phyloP scores from a whole-genome alignment of 2,797 vertebrate genomes.

The Yasuhikotakia modesta region DNA sequence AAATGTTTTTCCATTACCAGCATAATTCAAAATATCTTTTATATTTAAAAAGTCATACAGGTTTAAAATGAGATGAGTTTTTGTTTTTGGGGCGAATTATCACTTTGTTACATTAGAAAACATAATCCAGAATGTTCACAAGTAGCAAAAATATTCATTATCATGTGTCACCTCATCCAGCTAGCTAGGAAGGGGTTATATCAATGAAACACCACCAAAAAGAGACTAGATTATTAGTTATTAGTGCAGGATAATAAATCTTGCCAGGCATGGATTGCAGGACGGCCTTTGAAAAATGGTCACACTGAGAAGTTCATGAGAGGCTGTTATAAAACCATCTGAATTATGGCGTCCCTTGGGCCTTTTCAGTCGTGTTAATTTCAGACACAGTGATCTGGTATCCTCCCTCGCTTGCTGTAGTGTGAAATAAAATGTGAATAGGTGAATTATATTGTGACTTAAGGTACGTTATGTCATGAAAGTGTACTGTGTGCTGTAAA shows the following conservation, averaged over 20 bases:
- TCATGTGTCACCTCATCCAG: slow-evolving; percentile 49
- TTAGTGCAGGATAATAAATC: slow-evolving; percentile 81
- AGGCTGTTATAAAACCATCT: slow-evolving; percentile 73
- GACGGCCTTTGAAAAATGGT: slow-evolving; percentile 76
- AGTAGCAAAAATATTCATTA: slow-evolving; percentile 70
- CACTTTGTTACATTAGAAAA: slow-evolving; percentile 19
- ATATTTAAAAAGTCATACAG: too few species aligned
- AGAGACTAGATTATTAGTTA: slow-evolving; percentile 72
- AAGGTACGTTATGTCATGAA: slow-evolving; percentile 20
- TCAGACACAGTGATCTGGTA: slow-evolving; percentile 41
- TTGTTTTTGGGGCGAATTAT: too few species aligned
- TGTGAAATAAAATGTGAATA: slow-evolving; percentile 39
- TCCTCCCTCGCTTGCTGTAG: slow-evolving; percentile 38
- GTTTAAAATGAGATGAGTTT: too few species aligned
- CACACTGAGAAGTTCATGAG: slow-evolving; percentile 74
- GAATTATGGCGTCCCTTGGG: slow-evolving; percentile 71
- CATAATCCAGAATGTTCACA: slow-evolving; percentile 34
- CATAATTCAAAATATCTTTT: too few species aligned
- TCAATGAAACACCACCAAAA: slow-evolving; percentile 57
- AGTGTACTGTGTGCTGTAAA: slow-evolving; percentile 21
- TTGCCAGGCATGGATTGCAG: slow-evolving; percentile 71
- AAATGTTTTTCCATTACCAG: neutral
- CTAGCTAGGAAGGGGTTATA: slow-evolving; percentile 57
- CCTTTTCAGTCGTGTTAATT: slow-evolving; percentile 65
- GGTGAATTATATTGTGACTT: slow-evolving; percentile 53